Base-by-base conservation (phyloP, 2,888 invertebrate species). In the Steinernema scapterisci region DNA sequence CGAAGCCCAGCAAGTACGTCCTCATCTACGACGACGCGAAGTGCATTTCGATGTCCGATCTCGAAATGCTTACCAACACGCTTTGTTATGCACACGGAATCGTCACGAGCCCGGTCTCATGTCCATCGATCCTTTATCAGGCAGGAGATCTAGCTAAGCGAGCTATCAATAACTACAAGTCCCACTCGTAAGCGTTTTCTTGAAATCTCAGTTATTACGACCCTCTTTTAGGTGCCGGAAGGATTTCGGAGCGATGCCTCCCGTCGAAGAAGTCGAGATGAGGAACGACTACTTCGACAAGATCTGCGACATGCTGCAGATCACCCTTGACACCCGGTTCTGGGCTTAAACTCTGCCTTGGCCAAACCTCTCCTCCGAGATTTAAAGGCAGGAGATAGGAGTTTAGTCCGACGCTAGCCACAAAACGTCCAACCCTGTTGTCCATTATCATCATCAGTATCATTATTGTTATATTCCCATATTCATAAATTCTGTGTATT, bases 51-150 rank as follows among this genome's bases (percentile, higher is more conserved):
- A 54, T 72, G 46, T 76, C 76, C 43, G 56, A 48, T 6, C 51
- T 77, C 9, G 38, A 77, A 56, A n/a, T n/a, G 25, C 21, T 76
- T 13, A 70, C 75, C 0, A 25, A 63, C 52, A 45, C 52, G 1
- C 72, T 77, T n/a, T 77, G 75, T 51, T 72, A 46, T 48, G 21
- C 19, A n/a, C 71, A 72, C 56, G 52, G 63, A 19, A 75, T 75
- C 21, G 52, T 75, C 44, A 21, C 70, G 5, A 48, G 54, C 1
- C 72, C 75, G 7, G 70, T 73, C 1, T 44, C 43, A 2, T 31
- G 43, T 3, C 75, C 75, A 2, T 45, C 54, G 1, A 73, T 72
- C 3, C 23, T 54, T 6, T 73, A 73, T 25, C 54, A 52, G 44
- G 75, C 75, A 7, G 44, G 56, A 9, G 71, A 72, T 13, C 54